Evolutionary conservation across 2,113 vertebrate genomes (phyloP), one percentile per base, ranked within the genome.

Genomic region (Laticauda laticaudata): DNA sequence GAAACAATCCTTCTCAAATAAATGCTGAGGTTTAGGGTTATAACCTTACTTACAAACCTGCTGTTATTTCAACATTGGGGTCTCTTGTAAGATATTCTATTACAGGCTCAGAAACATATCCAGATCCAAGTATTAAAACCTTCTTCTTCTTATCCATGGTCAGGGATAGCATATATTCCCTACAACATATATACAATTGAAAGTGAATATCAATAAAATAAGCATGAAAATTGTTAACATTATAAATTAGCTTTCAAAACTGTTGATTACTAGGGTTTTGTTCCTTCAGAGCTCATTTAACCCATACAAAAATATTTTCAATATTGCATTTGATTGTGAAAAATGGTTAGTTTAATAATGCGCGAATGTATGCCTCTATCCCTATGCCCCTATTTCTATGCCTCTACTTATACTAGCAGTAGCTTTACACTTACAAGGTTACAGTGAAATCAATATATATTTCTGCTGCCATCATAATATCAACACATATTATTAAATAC

Each of bases 81-180:
- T 99, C 98, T 57, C 99, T 98, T 59, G 98, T 99, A 94, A 99
- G 96, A 95, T 99, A 99, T 92, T 99, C 98, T 45, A 99, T 96
- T 1, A 99, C 98, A 14, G 99, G 99, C 14, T 97, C 98, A 51
- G 99, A 99, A 91, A 99, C 98, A 12, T 99, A 99, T 29, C 99
- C 99, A 34, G 99, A 98, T 24, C 99, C 99, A 0, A 99, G 98
- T 95, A 99, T 93, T 92, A 99, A 97, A 85, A 99, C 98, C 7
- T 96, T 98, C 97, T 98, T 99, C 97, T 98, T 98, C 43, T 93
- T 97, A 3, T 90, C 88, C 98, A 98, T 98, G 96, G 97, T 98
- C 96, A 98, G 92, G 5, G 97, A 98, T 96, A 98, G 98, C 61
- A 98, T 95, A 0, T 96, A 96, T 90, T 99, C 98, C 95, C 99